Percentiles rank a stretch among this genome's conserved stretches.
These are phyloP conservation scores for Ictalurus punctatus DNA, from an alignment of 2,113 vertebrate genomes.

Conservation along the genomic window DNA sequence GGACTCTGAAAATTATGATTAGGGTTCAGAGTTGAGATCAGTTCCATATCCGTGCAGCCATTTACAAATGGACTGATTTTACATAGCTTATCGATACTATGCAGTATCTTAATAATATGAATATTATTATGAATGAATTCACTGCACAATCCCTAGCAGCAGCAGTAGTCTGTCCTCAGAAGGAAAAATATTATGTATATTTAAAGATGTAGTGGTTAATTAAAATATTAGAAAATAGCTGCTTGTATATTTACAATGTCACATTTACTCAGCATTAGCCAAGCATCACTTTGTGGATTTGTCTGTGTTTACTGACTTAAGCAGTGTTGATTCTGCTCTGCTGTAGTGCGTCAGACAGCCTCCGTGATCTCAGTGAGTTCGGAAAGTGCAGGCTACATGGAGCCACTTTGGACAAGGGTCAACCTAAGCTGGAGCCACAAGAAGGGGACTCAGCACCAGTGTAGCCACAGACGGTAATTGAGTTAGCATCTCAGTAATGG, in stretches of 20 bases:
- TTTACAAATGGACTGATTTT: not conserved
- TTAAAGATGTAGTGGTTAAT: slow-evolving; percentile 21
- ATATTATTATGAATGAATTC: not conserved
- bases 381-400: slow-evolving; percentile 50
- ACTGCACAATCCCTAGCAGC: not conserved
- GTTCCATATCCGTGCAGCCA: not conserved
- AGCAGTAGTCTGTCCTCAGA: not conserved
- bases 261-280: slow-evolving; percentile 29
- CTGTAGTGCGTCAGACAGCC: slow-evolving; percentile 58
- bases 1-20: not conserved
- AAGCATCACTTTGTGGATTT: slow-evolving; percentile 15
- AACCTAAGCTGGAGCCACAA: slow-evolving; percentile 50
- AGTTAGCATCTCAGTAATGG: slow-evolving; percentile 55
- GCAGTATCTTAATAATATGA: not conserved
- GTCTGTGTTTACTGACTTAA: slow-evolving; percentile 40
- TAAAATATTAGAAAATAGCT: slow-evolving; percentile 19
- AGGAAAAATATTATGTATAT: slow-evolving; percentile 10
- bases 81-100: not conserved
- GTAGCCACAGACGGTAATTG: slow-evolving; percentile 55
- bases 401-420: slow-evolving; percentile 54
- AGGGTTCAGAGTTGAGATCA: not conserved
- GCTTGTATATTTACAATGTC: slow-evolving; percentile 15
- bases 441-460: slow-evolving; percentile 37
- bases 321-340: slow-evolving; percentile 29
- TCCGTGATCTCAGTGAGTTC: slow-evolving; percentile 54